Conservation (phyloP, 2,888 invertebrate genomes). For the Drosophila fungiperda region DNA sequence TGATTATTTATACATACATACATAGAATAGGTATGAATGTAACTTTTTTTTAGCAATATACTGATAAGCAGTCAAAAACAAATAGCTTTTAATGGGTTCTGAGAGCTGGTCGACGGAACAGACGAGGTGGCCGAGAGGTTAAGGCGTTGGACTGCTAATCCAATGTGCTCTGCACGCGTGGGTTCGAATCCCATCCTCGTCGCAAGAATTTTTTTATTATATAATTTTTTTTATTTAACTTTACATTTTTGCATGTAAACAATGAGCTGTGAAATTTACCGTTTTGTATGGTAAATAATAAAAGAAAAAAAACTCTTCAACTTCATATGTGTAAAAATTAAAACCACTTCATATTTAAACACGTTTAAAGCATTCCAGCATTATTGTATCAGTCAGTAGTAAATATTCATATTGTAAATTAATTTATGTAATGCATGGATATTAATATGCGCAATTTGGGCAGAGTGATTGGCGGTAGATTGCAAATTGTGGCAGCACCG, state of each 20-base stretch:
- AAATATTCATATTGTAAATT: conserved; percentile 9
- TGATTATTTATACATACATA: neutral
- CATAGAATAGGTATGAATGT: neutral
- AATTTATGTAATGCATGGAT: conserved; percentile 7
- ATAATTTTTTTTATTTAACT: neutral
- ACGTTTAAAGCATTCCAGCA: neutral
- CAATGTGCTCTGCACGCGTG: conserved; percentile 94
- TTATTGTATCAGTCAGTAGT: neutral
- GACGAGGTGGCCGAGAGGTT: conserved; percentile 94
- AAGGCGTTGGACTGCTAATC: conserved; percentile 95
- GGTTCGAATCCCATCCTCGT: conserved; percentile 94
- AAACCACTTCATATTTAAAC: neutral
- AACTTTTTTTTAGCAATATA: neutral
- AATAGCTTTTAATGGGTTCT: conserved; percentile 6
- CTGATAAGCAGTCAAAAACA: conserved; percentile 31
- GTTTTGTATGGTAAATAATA: neutral
- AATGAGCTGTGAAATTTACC: neutral
- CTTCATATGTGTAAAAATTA: neutral
- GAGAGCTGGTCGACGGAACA: neutral
- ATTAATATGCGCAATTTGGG: conserved; percentile 4
- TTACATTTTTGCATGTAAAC: neutral
- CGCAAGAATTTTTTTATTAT: conserved; percentile 75
- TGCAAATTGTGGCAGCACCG: conserved; percentile 14
- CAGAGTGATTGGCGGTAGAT: neutral
- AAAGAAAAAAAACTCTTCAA: neutral